Evolutionary conservation across 2,113 vertebrate species (phyloP).

Genomic region (Pardalotus punctatus): DNA sequence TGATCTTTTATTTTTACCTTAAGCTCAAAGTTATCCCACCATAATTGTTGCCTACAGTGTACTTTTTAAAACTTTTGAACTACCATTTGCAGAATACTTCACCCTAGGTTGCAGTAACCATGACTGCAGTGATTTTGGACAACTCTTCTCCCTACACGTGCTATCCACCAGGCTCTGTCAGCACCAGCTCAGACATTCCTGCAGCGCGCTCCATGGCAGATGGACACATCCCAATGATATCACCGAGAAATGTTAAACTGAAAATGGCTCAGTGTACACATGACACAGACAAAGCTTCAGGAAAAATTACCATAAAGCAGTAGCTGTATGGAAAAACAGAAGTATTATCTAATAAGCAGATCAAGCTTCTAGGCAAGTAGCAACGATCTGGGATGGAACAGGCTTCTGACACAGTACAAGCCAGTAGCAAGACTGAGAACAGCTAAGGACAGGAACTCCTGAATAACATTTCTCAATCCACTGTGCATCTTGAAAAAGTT

Average conservation of each 20-base stretch:
- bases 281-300: not conserved
- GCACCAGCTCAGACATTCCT: not conserved
- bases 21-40: not conserved
- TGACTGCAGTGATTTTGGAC: not conserved
- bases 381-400: not conserved
- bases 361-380: not conserved
- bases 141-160: not conserved
- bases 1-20: not conserved
- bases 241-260: not conserved
- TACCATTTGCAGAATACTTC: not conserved
- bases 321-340: not conserved
- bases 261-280: not conserved
- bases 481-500: not conserved
- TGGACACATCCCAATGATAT: accelerated
- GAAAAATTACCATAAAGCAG: not conserved
- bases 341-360: not conserved
- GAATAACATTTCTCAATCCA: not conserved
- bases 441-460: not conserved
- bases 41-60: not conserved
- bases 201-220: accelerated
- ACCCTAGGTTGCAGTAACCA: not conserved
- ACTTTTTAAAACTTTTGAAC: not conserved
- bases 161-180: not conserved
- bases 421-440: not conserved
- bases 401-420: not conserved